Base-by-base conservation (phyloP, 2,888 invertebrate species). In the Dryobotodes eremita region DNA sequence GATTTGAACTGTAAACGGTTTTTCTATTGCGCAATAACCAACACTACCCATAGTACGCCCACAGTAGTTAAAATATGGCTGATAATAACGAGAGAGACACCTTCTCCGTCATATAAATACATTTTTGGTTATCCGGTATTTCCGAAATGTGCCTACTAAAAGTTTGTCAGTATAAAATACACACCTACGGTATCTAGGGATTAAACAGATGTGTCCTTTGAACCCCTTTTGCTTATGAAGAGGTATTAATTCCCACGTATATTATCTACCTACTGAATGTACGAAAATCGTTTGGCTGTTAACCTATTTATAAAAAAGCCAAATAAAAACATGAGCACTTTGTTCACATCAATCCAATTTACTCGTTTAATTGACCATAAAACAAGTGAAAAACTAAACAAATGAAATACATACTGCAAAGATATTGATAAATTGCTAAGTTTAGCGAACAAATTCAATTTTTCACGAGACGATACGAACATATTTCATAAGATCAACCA, bases 401-500 rank as follows among this genome's bases (percentile, higher is more conserved):
- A 57, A 57, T 23, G 13, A 61, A 83, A 48, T 8, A 42, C 13
- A 80, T 50, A 15, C 13, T 8, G 23, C 2, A 66, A 46, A 68
- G 26, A 66, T n/a, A 57, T 68, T 26, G 17, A 70, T 31, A 71
- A 64, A 80, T 36, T 75, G 36, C 59, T 36, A 50, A 75, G 42
- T 57, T 53, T n/a, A 69, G 20, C 53, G 42, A 64, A 61, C 31
- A 8, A 82, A 76, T 78, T 78, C 23, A 84, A 76, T 74, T 82
- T 64, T 50, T 77, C 15, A n/a, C 65, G 2, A 42, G 53, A 69
- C 31, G 66, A 72, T 65, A 48, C 6, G 46, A 74, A 62, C 68
- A 83, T 77, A 79, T 73, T 74, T 78, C 72, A 76, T 62, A 69
- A 79, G 59, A 74, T 68, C 83, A 76, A 77, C 65, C 75, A 84